Evolutionary conservation across 2,113 vertebrate species (phyloP).

Genomic region (Edolisoma coerulescens): DNA sequence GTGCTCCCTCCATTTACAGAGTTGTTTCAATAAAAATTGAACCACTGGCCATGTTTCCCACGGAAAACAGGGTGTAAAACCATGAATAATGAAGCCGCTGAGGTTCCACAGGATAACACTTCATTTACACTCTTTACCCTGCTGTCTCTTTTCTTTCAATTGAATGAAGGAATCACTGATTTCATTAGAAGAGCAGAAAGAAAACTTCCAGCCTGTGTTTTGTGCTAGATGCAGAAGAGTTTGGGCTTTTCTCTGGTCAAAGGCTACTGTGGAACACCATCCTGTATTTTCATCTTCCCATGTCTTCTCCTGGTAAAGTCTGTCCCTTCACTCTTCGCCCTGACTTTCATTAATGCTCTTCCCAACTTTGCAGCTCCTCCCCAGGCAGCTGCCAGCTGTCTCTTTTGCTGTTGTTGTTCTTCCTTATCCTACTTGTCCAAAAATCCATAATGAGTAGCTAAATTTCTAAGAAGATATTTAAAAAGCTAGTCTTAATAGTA

Average conservation of each 20-base stretch:
- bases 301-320: background rate
- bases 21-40: background rate
- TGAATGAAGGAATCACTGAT: background rate
- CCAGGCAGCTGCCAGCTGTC: conserved; percentile 13
- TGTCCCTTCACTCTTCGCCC: background rate
- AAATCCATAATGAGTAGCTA: background rate
- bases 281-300: background rate
- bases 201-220: background rate
- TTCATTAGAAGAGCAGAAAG: background rate
- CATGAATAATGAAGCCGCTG: background rate
- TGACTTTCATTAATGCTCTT: background rate
- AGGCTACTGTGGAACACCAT: background rate
- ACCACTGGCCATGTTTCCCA: background rate
- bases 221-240: background rate
- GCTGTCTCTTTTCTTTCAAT: background rate
- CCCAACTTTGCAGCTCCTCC: background rate
- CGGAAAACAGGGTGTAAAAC: background rate
- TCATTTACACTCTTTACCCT: background rate
- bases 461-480: background rate
- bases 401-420: background rate
- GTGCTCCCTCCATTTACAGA: background rate
- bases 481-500: background rate
- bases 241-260: background rate
- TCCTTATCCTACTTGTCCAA: background rate
- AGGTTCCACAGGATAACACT: background rate